Evolutionary conservation across 2,888 invertebrate species (phyloP).

Genomic region (Fragum fragum): DNA sequence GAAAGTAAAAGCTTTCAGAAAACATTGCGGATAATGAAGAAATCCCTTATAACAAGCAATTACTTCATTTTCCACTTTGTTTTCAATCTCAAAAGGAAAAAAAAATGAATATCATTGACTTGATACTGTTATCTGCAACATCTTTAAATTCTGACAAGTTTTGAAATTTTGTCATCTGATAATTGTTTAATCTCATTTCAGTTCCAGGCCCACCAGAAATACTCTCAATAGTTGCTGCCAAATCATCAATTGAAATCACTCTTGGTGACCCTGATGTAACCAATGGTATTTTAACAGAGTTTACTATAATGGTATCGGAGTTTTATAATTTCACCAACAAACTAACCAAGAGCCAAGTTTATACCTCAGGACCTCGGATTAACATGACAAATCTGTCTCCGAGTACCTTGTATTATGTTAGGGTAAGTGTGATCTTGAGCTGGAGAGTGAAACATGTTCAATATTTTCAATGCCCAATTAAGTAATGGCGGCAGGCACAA

Average conservation of each 20-base stretch:
- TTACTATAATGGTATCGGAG: slow-evolving; percentile 69
- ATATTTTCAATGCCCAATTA: too few species aligned
- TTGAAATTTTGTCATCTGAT: too few species aligned
- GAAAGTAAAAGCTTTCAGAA: too few species aligned
- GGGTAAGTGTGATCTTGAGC: too few species aligned
- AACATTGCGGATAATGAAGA: not conserved
- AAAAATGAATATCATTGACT: too few species aligned
- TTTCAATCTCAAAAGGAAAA: too few species aligned
- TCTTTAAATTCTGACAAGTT: too few species aligned
- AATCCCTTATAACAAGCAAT: too few species aligned
- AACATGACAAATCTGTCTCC: slow-evolving; percentile 70
- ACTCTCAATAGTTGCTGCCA: slow-evolving; percentile 47
- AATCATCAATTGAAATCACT: slow-evolving; percentile 68
- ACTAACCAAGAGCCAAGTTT: slow-evolving; percentile 50
- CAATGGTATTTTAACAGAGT: slow-evolving; percentile 78
- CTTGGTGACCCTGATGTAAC: slow-evolving; percentile 72
- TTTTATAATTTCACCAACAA: slow-evolving; percentile 55
- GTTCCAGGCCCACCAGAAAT: slow-evolving; percentile 77
- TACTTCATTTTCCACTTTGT: too few species aligned
- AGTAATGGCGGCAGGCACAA: too few species aligned
- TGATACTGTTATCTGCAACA: too few species aligned
- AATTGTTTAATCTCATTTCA: slow-evolving; percentile 64
- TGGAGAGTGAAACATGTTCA: too few species aligned
- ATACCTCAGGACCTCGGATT: slow-evolving; percentile 22
- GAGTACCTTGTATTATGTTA: slow-evolving; percentile 73